A percentile compares a stretch with the other conserved stretches of the same genome.
Conservation (phyloP, 1,140 invertebrate genomes). For the Glossosoma conforme region DNA sequence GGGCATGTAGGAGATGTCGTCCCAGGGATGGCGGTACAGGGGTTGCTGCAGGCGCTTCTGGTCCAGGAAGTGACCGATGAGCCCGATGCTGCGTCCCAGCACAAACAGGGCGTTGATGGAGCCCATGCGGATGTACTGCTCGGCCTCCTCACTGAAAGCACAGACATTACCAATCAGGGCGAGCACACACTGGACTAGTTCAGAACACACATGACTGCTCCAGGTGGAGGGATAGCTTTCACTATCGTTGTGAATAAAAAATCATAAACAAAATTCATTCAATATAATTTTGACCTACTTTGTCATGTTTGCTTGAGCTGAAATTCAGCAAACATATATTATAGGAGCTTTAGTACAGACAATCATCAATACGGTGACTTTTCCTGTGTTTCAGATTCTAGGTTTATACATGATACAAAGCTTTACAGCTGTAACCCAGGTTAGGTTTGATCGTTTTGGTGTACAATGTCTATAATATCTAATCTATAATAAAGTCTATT, state of each 20-base stretch:
- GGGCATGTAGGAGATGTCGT: conserved; percentile 98
- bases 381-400: too few relatives aligned
- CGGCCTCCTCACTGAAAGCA: conserved; percentile 81
- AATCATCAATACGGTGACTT: neutral
- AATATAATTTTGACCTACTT: too few relatives aligned
- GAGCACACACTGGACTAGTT: too few relatives aligned
- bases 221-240: too few relatives aligned
- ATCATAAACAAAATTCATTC: neutral
- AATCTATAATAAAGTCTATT: too few relatives aligned
- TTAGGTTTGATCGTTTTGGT: too few relatives aligned
- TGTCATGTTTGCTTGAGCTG: too few relatives aligned
- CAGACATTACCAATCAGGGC: conserved; percentile 27
- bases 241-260: too few relatives aligned
- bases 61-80: conserved; percentile 98
- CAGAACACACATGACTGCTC: too few relatives aligned
- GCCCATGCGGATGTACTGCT: conserved; percentile 97
- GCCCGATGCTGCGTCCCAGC: conserved; percentile 95
- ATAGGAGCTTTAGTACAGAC: neutral
- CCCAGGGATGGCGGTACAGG: conserved; percentile 98
- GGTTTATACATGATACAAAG: too few relatives aligned
- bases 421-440: too few relatives aligned
- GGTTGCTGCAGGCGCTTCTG: conserved; percentile 98
- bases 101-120: conserved; percentile 98
- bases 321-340: neutral
- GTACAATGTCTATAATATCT: too few relatives aligned